A percentile compares a stretch with the other conserved stretches of the same genome.
Conservation (phyloP, 1,140 invertebrate species). For the Lepeophtheirus salmonis region DNA sequence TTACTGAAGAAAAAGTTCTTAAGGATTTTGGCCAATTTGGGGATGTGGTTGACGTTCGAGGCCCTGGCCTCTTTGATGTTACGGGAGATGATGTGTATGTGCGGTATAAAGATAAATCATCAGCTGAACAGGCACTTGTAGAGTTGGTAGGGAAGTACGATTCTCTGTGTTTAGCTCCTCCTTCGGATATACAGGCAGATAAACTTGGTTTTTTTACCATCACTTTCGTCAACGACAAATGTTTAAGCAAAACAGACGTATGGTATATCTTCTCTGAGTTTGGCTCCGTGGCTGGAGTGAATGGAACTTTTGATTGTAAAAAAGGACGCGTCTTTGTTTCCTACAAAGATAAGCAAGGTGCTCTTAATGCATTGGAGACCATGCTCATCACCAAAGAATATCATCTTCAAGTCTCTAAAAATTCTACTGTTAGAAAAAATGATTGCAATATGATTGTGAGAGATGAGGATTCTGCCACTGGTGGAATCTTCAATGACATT, state of each 20-base stretch:
- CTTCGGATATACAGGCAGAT: slow-evolving; percentile 17
- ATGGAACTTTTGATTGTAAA: slow-evolving; percentile 19
- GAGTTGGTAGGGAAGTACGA: slow-evolving; percentile 17
- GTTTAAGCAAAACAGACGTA: slow-evolving; percentile 14
- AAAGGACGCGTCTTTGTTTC: slow-evolving; percentile 18
- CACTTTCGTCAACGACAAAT: slow-evolving; percentile 18
- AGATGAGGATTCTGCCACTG: slow-evolving; percentile 2
- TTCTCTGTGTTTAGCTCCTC: slow-evolving; percentile 16
- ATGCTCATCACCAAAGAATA: slow-evolving; percentile 19
- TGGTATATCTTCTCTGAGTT: slow-evolving; percentile 19
- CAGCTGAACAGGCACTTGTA: slow-evolving; percentile 17
- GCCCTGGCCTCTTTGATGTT: slow-evolving; percentile 17
- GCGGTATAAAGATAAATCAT: slow-evolving; percentile 14
- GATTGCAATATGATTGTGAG: slow-evolving; percentile 12
- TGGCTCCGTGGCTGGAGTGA: slow-evolving; percentile 17
- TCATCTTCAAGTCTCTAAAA: slow-evolving; percentile 18
- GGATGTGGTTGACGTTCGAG: slow-evolving; percentile 16
- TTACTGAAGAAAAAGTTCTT: slow-evolving; percentile 12
- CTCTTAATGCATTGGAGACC: slow-evolving; percentile 17
- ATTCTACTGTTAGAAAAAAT: slow-evolving; percentile 18
- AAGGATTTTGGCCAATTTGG: slow-evolving; percentile 17
- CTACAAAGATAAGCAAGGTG: slow-evolving; percentile 18
- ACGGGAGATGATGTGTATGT: slow-evolving; percentile 18
- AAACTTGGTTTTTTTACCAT: slow-evolving; percentile 18
- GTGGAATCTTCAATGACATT: not conserved